Evolutionary conservation across 2,113 vertebrate species (phyloP).

Genomic region (Sminthopsis crassicaudata): DNA sequence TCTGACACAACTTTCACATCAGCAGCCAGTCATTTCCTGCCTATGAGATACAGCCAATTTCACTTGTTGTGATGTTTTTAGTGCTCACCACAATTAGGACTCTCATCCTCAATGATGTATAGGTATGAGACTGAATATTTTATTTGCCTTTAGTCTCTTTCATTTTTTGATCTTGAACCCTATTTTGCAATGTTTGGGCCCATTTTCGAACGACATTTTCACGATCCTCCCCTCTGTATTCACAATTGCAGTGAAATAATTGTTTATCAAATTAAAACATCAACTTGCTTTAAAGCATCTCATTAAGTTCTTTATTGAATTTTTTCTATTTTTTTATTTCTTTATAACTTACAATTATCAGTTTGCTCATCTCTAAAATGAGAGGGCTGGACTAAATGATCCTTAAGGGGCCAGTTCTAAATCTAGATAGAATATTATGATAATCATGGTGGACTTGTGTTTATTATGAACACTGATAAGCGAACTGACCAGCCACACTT

Average conservation of each 20-base stretch:
- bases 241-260: neutral
- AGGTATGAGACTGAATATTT: neutral
- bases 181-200: neutral
- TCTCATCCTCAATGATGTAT: neutral
- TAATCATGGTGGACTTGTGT: neutral
- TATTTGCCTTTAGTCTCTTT: neutral
- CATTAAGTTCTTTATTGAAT: neutral
- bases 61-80: neutral
- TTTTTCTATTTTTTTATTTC: neutral
- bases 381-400: neutral
- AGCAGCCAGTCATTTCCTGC: neutral
- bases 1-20: neutral
- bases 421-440: neutral
- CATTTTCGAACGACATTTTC: neutral
- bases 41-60: neutral
- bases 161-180: neutral
- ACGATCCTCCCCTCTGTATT: neutral
- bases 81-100: neutral
- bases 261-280: neutral
- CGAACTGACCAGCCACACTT: neutral
- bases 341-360: neutral
- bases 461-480: no score
- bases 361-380: neutral
- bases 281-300: neutral
- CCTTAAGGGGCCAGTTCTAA: neutral